A percentile compares a stretch with the other conserved stretches of the same genome.
These are phyloP conservation scores for Ranitomeya imitator DNA, from an alignment of 2,113 vertebrate genomes.

Conservation along the genomic window DNA sequence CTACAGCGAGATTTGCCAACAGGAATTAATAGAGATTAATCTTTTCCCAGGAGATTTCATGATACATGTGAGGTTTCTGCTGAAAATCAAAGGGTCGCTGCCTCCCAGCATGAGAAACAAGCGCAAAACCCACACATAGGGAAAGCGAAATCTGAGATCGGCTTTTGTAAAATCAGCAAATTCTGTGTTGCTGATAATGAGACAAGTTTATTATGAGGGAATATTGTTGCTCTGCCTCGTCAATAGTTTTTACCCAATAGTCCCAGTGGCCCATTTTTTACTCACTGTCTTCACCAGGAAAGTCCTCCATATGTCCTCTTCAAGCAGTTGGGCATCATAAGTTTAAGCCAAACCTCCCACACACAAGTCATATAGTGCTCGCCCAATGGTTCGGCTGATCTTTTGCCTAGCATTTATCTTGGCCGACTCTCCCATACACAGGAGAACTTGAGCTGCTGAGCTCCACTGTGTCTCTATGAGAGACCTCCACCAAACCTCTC, in stretches of 20 bases:
- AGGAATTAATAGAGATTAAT: constrained; percentile 36
- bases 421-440: no score
- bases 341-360: no score
- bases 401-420: no score
- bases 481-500: no score
- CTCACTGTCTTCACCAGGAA: no score
- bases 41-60: constrained; percentile 43
- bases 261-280: no score
- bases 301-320: no score
- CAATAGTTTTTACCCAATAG: background rate
- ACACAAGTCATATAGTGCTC: no score
- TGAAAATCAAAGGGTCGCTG: constrained; percentile 3
- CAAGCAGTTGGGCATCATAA: no score
- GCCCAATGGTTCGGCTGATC: no score
- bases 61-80: constrained; percentile 16
- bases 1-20: constrained; percentile 23
- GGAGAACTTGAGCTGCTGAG: no score
- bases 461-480: no score
- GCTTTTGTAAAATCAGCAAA: background rate
- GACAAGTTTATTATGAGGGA: background rate
- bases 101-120: constrained; percentile 17
- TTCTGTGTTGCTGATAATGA: background rate
- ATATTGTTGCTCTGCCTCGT: background rate
- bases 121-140: background rate
- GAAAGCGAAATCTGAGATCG: background rate